Percentiles rank a stretch among this genome's conserved stretches.
Conservation (phyloP, 2,797 vertebrate species). For the Cirrhinus mrigala region DNA sequence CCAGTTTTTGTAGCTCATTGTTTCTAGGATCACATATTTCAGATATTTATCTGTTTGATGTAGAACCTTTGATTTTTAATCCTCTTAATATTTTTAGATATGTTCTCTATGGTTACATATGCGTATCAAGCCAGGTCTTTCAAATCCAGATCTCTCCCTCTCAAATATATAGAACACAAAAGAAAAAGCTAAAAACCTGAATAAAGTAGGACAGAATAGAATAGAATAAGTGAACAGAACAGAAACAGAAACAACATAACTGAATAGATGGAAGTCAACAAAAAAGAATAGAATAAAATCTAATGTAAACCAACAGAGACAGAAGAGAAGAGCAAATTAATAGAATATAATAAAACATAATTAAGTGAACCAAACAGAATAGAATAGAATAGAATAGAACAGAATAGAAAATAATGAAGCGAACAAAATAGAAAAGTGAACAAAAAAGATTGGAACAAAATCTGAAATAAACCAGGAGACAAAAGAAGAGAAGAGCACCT, state of each 20-base stretch:
- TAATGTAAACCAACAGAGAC: too few species aligned
- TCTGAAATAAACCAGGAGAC: neutral
- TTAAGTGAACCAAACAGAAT: neutral
- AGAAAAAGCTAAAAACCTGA: neutral
- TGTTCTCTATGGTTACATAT: neutral
- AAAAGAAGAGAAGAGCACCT: neutral
- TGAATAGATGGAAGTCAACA: too few species aligned
- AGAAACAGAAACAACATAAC: neutral
- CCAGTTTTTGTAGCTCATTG: neutral
- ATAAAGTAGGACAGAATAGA: neutral
- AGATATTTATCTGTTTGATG: slow-evolving; percentile 8
- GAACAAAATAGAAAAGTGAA: too few species aligned
- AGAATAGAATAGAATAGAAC: neutral
- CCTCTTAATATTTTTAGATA: slow-evolving; percentile 8
- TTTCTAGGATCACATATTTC: neutral
- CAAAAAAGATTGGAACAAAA: too few species aligned
- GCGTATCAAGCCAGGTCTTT: neutral
- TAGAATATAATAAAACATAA: too few species aligned
- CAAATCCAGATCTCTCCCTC: neutral
- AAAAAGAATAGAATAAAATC: too few species aligned
- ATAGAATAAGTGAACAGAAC: neutral
- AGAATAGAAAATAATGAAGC: neutral
- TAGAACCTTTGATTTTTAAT: slow-evolving; percentile 24
- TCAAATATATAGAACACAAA: neutral
- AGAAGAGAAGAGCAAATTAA: too few species aligned